Evolutionary conservation across 2,797 vertebrate genomes (phyloP), one percentile per base, ranked within the genome.

Genomic region (Botia kubotai): DNA sequence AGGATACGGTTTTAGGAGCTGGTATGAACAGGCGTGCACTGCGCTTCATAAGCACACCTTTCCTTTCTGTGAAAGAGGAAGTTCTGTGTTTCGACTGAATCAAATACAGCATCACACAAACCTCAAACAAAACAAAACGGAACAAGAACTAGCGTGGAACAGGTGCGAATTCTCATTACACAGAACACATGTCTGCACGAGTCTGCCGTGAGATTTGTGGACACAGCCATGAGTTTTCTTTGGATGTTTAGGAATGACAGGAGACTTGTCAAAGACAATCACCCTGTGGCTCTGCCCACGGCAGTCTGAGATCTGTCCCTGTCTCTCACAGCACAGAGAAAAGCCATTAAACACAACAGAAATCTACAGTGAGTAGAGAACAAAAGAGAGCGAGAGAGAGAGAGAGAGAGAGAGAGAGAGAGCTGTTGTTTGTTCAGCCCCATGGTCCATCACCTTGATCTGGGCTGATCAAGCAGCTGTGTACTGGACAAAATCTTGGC

Each of bases 381-480:
- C 39, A 19, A 55, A 60, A 68, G 33, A 33, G 33, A 33, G 33
- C 0, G 3, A 33, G 33, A 33, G 33, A 33, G 33, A 33, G 33
- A 33, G 3, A 33, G 33, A 29, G 29, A 29, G 29, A 53, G 39
- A 57, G 16, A 16, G 17, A 33, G 26, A 33, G 8, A 73, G 33
- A 39, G 66, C 17, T n/a, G 68, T 82, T 81, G 87, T 86, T 77
- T 85, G 82, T 84, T 87, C 48, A 86, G 84, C 83, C 83, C 33
- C 33, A 63, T 63, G 75, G 81, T 84, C 89, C 77, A 87, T 86
- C 86, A 84, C 86, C 82, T 85, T 83, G 73, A 88, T 86, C 87
- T 81, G 50, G 36, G 48, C 70, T 84, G 82, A 89, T 87, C 76
- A 76, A 72, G 66, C 79, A 83, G 79, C 58, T 82, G 52, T 74